Conservation (phyloP, 2,888 invertebrate species). For the Apamea epomidion region DNA sequence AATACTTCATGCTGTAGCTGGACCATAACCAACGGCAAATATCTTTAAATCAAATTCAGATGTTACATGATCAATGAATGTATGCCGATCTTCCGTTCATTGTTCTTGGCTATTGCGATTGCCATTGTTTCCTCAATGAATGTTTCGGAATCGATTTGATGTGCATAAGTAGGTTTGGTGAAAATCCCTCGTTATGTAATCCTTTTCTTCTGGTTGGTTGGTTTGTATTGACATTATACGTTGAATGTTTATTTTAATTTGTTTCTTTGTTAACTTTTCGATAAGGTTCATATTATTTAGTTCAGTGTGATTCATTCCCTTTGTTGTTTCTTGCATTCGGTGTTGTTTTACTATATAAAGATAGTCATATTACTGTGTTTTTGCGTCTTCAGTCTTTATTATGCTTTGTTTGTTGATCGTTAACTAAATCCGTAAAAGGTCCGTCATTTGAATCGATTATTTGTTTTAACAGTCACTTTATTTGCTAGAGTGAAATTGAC, state of each 20-base stretch:
- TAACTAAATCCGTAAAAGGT: background rate
- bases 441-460: background rate
- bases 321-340: conserved; percentile 8
- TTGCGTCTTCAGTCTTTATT: background rate
- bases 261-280: conserved; percentile 20
- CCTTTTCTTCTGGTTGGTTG: conserved; percentile 22
- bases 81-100: conserved; percentile 83
- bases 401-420: background rate
- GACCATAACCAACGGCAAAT: conserved; percentile 55
- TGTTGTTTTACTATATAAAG: background rate
- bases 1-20: conserved; percentile 37
- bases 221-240: conserved; percentile 3
- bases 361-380: background rate
- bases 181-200: conserved; percentile 40
- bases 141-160: conserved; percentile 52
- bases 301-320: conserved; percentile 16
- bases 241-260: conserved; percentile 20
- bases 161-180: conserved; percentile 41
- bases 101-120: conserved; percentile 71
- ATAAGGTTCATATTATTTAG: conserved; percentile 1
- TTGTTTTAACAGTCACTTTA: conserved; percentile 8
- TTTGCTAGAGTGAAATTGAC: conserved; percentile 27
- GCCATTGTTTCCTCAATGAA: conserved; percentile 53
- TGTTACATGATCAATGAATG: conserved; percentile 83
- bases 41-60: conserved; percentile 70